These are phyloP conservation scores for Poecilia velifera DNA, from an alignment of 2,797 vertebrate genomes.

Conservation along the genomic window DNA sequence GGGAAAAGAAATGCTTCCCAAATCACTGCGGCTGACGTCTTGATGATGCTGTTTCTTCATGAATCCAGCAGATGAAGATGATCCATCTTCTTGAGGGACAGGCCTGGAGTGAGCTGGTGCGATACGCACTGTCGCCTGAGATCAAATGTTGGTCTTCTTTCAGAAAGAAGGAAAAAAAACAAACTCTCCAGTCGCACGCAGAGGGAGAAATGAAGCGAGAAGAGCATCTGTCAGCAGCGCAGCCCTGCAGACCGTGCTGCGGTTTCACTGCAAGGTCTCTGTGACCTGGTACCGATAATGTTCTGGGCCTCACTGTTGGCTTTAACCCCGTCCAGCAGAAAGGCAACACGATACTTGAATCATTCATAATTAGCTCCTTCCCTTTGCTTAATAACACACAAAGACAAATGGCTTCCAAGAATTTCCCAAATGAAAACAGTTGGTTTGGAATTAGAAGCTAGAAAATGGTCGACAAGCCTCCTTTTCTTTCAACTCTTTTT, in stretches of 20 bases:
- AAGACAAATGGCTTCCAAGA: slow-evolving; percentile 73
- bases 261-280: slow-evolving; percentile 66
- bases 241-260: slow-evolving; percentile 54
- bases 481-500: slow-evolving; percentile 61
- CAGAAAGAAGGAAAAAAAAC: slow-evolving; percentile 27
- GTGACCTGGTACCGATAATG: slow-evolving; percentile 67
- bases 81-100: slow-evolving; percentile 45
- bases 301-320: slow-evolving; percentile 63
- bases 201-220: slow-evolving; percentile 61
- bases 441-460: slow-evolving; percentile 67
- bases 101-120: slow-evolving; percentile 42
- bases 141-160: slow-evolving; percentile 57
- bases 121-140: slow-evolving; percentile 63
- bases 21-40: slow-evolving; percentile 39
- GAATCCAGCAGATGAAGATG: slow-evolving; percentile 55
- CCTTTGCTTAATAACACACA: slow-evolving; percentile 75
- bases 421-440: slow-evolving; percentile 76
- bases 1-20: slow-evolving; percentile 53
- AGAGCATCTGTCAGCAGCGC: slow-evolving; percentile 70
- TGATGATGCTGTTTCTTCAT: slow-evolving; percentile 52
- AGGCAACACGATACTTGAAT: slow-evolving; percentile 75
- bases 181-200: slow-evolving; percentile 33
- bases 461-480: slow-evolving; percentile 34
- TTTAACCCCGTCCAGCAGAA: slow-evolving; percentile 58
- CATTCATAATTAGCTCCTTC: slow-evolving; percentile 79